Evolutionary conservation across 2,888 invertebrate species (phyloP).

Genomic region (Cabera pusaria): DNA sequence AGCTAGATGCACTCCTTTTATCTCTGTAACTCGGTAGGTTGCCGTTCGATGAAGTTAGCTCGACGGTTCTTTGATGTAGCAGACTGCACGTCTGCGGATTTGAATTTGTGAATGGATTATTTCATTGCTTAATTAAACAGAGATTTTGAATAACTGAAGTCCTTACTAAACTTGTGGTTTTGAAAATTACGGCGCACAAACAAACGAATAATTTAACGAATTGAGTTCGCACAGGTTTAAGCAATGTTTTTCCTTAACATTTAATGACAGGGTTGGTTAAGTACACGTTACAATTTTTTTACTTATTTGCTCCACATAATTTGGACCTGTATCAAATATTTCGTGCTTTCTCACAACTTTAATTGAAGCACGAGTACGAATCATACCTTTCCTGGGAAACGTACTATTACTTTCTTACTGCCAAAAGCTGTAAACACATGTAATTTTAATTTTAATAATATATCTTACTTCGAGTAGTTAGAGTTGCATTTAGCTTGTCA

Average conservation of each 20-base stretch:
- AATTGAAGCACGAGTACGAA: slow-evolving; percentile 46
- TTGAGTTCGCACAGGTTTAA: too few relatives aligned
- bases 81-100: slow-evolving; percentile 3
- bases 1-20: slow-evolving; percentile 19
- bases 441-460: slow-evolving; percentile 15
- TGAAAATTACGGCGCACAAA: too few relatives aligned
- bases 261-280: too few relatives aligned
- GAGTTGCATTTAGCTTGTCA: slow-evolving; percentile 7
- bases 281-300: too few relatives aligned
- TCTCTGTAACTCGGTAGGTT: slow-evolving; percentile 19
- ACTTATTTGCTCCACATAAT: not conserved
- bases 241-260: too few relatives aligned
- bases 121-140: too few relatives aligned
- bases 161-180: too few relatives aligned
- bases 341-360: slow-evolving; percentile 47
- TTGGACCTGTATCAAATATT: not conserved
- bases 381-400: slow-evolving; percentile 47
- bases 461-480: not conserved
- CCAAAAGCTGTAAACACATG: too few relatives aligned
- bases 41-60: slow-evolving; percentile 18
- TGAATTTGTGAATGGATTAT: slow-evolving; percentile 1
- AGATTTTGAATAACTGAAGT: too few relatives aligned
- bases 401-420: slow-evolving; percentile 36
- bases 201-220: too few relatives aligned
- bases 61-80: slow-evolving; percentile 14